phyloP scores from a whole-genome alignment of 2,797 vertebrate genomes.

The Megalops cyprinoides region DNA sequence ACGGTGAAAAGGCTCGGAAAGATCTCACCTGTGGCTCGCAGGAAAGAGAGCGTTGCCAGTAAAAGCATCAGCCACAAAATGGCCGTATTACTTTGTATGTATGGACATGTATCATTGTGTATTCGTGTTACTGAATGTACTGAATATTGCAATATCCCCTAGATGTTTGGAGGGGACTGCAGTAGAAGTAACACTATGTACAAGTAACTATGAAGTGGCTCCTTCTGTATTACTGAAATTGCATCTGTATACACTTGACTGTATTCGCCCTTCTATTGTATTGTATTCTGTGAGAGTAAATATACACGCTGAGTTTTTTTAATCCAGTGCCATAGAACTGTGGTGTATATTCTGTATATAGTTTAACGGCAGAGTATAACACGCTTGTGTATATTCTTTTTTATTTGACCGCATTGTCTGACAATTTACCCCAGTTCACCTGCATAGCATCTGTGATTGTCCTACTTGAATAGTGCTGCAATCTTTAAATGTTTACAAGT shows the following conservation, averaged over 20 bases:
- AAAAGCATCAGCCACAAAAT: constrained; percentile 71
- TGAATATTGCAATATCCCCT: constrained; percentile 81
- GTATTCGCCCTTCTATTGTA: constrained; percentile 95
- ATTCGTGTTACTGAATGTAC: constrained; percentile 94
- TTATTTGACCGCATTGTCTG: constrained; percentile 77
- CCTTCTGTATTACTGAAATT: constrained; percentile 77
- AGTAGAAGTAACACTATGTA: constrained; percentile 81
- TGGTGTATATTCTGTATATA: constrained; percentile 97
- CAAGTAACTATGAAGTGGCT: constrained; percentile 85
- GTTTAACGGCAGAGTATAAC: constrained; percentile 82
- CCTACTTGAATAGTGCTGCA: constrained; percentile 95
- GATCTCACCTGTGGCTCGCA: constrained; percentile 64
- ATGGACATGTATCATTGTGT: constrained; percentile 87
- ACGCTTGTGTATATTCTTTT: constrained; percentile 86
- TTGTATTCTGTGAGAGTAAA: constrained; percentile 92
- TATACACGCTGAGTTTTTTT: constrained; percentile 82
- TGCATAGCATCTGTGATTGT: constrained; percentile 86
- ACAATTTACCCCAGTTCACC: constrained; percentile 78
- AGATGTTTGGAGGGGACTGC: constrained; percentile 78
- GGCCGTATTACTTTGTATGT: constrained; percentile 75
- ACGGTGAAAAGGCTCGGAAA: constrained; percentile 78
- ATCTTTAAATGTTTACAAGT: constrained; percentile 96
- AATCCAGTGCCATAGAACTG: constrained; percentile 89
- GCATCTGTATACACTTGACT: constrained; percentile 91
- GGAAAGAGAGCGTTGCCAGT: constrained; percentile 69